Evolutionary conservation across 92 coral and sea anemone species (phyloP).

Genomic region (Heteractis magnifica): DNA sequence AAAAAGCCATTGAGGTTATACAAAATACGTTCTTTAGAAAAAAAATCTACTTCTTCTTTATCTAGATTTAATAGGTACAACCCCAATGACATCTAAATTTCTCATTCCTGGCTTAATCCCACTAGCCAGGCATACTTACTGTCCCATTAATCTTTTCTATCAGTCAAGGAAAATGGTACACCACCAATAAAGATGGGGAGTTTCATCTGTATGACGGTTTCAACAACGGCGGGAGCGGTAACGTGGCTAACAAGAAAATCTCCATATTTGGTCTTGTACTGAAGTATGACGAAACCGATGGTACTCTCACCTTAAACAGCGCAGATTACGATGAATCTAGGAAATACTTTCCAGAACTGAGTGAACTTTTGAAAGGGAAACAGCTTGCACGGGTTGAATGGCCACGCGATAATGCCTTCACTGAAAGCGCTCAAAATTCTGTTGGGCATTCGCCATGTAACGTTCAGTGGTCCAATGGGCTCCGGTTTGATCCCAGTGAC

Average conservation of each 20-base stretch:
- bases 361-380: slow-evolving; percentile 18
- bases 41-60: too few relatives aligned
- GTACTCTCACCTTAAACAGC: slow-evolving; percentile 22
- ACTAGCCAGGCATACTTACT: neutral
- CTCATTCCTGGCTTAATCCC: too few relatives aligned
- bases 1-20: too few relatives aligned
- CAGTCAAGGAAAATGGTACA: slow-evolving; percentile 43
- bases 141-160: neutral
- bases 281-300: slow-evolving; percentile 26
- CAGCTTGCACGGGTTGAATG: slow-evolving; percentile 39
- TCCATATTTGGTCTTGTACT: slow-evolving; percentile 57
- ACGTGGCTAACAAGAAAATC: slow-evolving; percentile 14
- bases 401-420: slow-evolving; percentile 33
- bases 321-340: slow-evolving; percentile 25
- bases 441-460: slow-evolving; percentile 45
- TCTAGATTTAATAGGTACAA: too few relatives aligned
- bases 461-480: slow-evolving; percentile 50
- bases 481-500: slow-evolving; percentile 53
- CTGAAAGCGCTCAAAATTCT: slow-evolving; percentile 9
- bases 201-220: slow-evolving; percentile 48
- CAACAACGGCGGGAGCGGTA: slow-evolving; percentile 32
- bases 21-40: too few relatives aligned
- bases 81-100: too few relatives aligned
- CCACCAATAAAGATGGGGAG: slow-evolving; percentile 8
- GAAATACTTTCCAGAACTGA: slow-evolving; percentile 21